Base-by-base conservation (phyloP, 2,888 invertebrate genomes). In the Diadegma fenestrale region DNA sequence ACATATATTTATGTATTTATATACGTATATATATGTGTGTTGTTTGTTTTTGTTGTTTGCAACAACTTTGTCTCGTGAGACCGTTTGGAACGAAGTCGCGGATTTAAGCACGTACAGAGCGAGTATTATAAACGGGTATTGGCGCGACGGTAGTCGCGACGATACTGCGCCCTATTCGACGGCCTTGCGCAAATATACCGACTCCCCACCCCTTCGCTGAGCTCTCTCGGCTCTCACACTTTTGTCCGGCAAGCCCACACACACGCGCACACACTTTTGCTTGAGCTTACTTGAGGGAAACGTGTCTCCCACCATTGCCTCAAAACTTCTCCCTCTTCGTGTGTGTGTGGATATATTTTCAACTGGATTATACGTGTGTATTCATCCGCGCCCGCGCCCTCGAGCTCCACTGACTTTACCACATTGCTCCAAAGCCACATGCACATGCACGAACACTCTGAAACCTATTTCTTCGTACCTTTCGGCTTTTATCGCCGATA, bases 101-200 rank as follows among this genome's bases (percentile, higher is more conserved):
- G 6, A 30, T 66, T 12, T 26, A 41, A 64, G 43, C 33, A 80
- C 80, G 51, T 76, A 73, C 81, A 64, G 73, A 85, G 83, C 54
- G 58, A 58, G 76, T 85, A 85, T 73, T 48, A 80, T 43, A 77
- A 85, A 83, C 61, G 82, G 81, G 89, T 91, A 89, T 90, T 88
- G 85, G 91, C 93, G 92, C 92, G 93, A 93, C 93, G 91, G 89
- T 89, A 89, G 93, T 91, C 93, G 93, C 93, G 92, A 93, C 91
- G 91, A 93, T 93, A 94, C 93, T 94, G 93, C 93, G 93, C 93
- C 93, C 92, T 93, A 93, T 92, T 92, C 93, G 92, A 89, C 92
- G 90, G 91, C 93, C 92, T 91, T 93, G 93, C 93, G 92, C 93
- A 93, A 94, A 93, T 94, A 94, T 94, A 94, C 93, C 92, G 90